Conservation (phyloP, 2,888 invertebrate species). For the Carcina quercana region DNA sequence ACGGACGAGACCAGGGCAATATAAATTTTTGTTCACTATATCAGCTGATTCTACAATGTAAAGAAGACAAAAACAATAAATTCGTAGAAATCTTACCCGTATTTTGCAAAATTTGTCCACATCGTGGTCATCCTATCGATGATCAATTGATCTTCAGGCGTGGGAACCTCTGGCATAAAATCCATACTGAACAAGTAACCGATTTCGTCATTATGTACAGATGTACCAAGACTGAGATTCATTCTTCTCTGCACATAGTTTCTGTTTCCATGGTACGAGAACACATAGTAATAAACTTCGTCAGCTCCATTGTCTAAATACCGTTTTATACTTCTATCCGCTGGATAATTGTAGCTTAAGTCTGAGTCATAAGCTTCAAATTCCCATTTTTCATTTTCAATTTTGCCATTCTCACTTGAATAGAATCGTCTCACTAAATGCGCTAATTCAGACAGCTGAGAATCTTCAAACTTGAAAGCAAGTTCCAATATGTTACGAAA, state of each 20-base stretch:
- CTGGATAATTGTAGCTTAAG: conserved; percentile 2
- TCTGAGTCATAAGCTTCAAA: background rate
- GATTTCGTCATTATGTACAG: conserved; percentile 32
- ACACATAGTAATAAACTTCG: conserved; percentile 1
- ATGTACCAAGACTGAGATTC: conserved; percentile 23
- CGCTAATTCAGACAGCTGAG: conserved; percentile 14
- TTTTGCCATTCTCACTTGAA: conserved; percentile 3
- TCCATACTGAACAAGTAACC: conserved; percentile 31
- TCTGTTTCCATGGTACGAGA: conserved; percentile 22
- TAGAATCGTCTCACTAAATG: conserved; percentile 2
- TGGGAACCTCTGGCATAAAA: conserved; percentile 15
- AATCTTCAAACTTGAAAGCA: conserved; percentile 19
- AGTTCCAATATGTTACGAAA: background rate
- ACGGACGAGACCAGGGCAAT: too few species aligned
- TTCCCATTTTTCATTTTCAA: background rate
- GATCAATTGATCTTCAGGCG: conserved; percentile 23
- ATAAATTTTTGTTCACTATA: too few species aligned
- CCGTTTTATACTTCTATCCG: conserved; percentile 20
- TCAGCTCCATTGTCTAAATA: conserved; percentile 25
- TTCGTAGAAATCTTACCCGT: too few species aligned
- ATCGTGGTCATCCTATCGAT: conserved; percentile 25
- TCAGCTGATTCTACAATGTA: too few species aligned
- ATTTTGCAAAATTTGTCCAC: conserved; percentile 37
- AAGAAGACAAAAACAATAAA: too few species aligned
- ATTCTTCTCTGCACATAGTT: conserved; percentile 19